phyloP scores from a whole-genome alignment of 1,140 invertebrate species.

The Reticulitermes speratus region DNA sequence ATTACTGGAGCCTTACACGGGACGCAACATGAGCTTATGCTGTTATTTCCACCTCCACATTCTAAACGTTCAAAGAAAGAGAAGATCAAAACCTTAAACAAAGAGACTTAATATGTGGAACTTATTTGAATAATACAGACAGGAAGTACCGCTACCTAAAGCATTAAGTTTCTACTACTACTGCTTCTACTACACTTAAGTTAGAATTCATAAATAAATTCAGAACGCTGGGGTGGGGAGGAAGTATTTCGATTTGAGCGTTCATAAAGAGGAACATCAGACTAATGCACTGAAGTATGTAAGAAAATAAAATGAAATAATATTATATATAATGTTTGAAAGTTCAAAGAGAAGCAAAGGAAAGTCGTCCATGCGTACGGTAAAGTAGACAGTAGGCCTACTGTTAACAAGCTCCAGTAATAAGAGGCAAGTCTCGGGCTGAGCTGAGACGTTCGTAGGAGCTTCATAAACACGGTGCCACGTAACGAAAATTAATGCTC shows the following conservation, averaged over 20 bases:
- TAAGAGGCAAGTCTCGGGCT: background rate
- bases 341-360: background rate
- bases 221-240: background rate
- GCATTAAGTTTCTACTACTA: background rate
- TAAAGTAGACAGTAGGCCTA: background rate
- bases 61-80: background rate
- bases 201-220: background rate
- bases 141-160: background rate
- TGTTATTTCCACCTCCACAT: background rate
- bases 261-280: background rate
- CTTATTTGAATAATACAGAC: conserved; percentile 5
- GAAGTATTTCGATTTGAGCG: background rate
- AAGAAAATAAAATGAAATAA: background rate
- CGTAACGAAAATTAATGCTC: too few species aligned
- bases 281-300: background rate
- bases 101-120: background rate
- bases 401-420: background rate
- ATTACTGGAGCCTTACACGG: too few species aligned
- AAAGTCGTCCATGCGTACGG: background rate
- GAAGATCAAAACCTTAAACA: background rate
- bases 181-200: background rate
- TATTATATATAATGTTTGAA: background rate
- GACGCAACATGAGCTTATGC: background rate
- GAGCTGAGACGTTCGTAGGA: too few species aligned
- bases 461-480: too few species aligned